Evolutionary conservation across 2,888 invertebrate genomes (phyloP), one percentile per base, ranked within the genome.

Genomic region (Agonopterix heracliana): DNA sequence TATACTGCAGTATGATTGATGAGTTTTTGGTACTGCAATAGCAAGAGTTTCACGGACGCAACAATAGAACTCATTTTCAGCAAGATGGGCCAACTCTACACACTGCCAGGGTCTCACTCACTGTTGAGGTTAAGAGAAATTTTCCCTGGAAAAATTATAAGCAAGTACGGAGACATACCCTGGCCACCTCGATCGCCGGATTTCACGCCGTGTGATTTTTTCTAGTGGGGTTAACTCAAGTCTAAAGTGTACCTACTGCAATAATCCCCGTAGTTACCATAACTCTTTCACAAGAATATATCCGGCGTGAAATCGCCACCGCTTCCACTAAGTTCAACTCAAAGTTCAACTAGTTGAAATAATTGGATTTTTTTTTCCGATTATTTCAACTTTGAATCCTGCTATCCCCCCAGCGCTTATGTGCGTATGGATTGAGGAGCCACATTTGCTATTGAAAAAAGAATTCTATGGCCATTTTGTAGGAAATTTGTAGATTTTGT

Each of bases 211-310:
- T 45, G 47, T 41, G 51, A 49, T 9, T 35, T 35, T 35, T 47
- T 51, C 42, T 41, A 46, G 38, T 48, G 40, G 48, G 47, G 47
- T 7, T 45, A 47, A 41, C 45, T 50, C 5, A 51, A 49, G 13
- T 43, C 49, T 36, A 51, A 44, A 41, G 49, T 52, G 9, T n/a
- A n/a, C n/a, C n/a, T 46, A 42, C 17, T 45, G 17, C 45, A 52
- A 48, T 44, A 45, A 50, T 48, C 54, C 55, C 1, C 51, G 12
- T 49, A 46, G 50, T 54, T n/a, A n/a, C n/a, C n/a, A n/a, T n/a
- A n/a, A n/a, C n/a, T n/a, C n/a, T n/a, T n/a, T 50, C 55, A 52
- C 57, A 58, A 51, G 53, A 57, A 57, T 60, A 59, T 12, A 59
- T 59, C 49, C 52, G 51, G 35, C 53, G 45, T 35, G 60, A 60